A percentile compares a stretch with the other conserved stretches of the same genome.
Conservation (phyloP, 64 coral and sea anemone genomes). For the Pocillopora verrucosa region DNA sequence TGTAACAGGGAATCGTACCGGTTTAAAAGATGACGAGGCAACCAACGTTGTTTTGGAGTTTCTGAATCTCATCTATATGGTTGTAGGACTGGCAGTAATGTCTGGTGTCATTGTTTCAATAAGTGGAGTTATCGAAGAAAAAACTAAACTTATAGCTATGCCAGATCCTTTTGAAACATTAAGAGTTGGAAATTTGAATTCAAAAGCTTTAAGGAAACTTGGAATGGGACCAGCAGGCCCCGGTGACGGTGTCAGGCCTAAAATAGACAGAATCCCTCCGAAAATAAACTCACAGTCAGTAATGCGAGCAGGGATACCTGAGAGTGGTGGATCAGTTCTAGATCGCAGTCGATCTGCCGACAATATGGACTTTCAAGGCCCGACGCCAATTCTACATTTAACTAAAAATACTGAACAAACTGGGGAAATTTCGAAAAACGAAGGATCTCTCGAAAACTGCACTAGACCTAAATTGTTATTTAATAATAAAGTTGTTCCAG, state of each 20-base stretch:
- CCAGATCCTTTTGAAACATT: conserved; percentile 92
- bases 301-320: not conserved
- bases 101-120: conserved; percentile 97
- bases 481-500: conserved; percentile 62
- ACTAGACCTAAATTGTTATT: conserved; percentile 40
- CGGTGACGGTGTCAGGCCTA: not conserved
- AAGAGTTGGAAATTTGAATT: conserved; percentile 88
- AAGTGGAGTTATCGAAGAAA: conserved; percentile 93
- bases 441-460: not conserved
- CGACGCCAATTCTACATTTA: conserved; percentile 58
- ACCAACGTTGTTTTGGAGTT: conserved; percentile 73
- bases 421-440: not conserved
- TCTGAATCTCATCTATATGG: conserved; percentile 90
- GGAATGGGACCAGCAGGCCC: conserved; percentile 65
- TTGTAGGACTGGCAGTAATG: conserved; percentile 96
- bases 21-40: not conserved
- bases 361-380: conserved; percentile 69
- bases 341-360: conserved; percentile 58
- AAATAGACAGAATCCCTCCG: not conserved
- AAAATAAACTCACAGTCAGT: not conserved
- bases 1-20: conserved; percentile 35
- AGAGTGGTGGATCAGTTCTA: not conserved
- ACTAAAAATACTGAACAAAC: conserved; percentile 13
- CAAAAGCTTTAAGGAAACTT: conserved; percentile 83
- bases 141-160: conserved; percentile 89